Conservation (phyloP, 2,113 vertebrate genomes). For the Dromaius novaehollandiae region DNA sequence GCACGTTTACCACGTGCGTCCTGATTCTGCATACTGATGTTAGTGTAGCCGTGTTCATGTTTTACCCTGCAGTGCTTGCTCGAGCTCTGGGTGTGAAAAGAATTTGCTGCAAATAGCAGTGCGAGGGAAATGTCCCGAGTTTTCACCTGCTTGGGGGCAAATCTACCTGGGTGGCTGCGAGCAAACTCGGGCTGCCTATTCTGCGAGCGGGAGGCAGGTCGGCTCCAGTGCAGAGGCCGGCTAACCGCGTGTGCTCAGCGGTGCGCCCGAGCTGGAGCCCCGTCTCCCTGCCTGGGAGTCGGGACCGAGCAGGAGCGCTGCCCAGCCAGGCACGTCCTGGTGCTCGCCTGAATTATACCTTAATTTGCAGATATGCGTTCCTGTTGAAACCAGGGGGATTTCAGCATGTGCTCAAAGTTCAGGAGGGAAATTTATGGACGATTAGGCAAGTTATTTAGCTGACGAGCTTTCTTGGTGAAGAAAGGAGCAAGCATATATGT, state of each 20-base stretch:
- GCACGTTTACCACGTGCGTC: rapidly evolving
- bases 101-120: not conserved
- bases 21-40: not conserved
- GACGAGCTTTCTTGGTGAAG: slow-evolving; percentile 35
- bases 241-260: not conserved
- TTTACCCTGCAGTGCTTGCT: not conserved
- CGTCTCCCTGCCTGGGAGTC: not conserved
- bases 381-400: not conserved
- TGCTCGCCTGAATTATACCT: slow-evolving; percentile 18
- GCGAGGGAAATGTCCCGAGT: slow-evolving; percentile 5
- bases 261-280: not conserved
- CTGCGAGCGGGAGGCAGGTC: not conserved
- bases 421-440: slow-evolving; percentile 44
- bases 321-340: slow-evolving; percentile 22
- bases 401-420: not conserved
- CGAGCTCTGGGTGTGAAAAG: not conserved
- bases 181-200: not conserved
- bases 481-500: slow-evolving; percentile 7
- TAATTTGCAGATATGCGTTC: not conserved
- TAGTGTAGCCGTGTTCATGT: not conserved
- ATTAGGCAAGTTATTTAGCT: slow-evolving; percentile 15
- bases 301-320: slow-evolving; percentile 8
- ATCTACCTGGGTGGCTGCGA: slow-evolving; percentile 2
- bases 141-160: slow-evolving; percentile 12
- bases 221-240: not conserved